These are phyloP conservation scores for Deilephila porcellus DNA, from an alignment of 2,888 invertebrate species.

Conservation along the genomic window DNA sequence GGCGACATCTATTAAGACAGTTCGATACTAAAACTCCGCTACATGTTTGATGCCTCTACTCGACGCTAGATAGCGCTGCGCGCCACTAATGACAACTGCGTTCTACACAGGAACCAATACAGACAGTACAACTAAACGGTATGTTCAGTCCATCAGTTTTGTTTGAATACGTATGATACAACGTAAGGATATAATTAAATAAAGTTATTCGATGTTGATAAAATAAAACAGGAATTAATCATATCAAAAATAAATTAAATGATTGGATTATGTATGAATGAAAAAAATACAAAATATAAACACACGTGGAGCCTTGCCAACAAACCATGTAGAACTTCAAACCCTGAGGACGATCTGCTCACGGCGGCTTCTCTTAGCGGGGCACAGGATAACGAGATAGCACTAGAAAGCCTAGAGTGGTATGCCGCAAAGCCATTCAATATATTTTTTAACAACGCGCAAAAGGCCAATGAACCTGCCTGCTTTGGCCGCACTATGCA, in stretches of 20 bases:
- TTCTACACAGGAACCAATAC: background rate
- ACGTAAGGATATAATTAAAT: slow-evolving; percentile 3
- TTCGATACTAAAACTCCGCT: background rate
- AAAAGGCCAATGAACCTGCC: slow-evolving; percentile 52
- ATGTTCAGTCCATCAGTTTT: background rate
- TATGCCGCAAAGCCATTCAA: slow-evolving; percentile 59
- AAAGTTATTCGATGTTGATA: background rate
- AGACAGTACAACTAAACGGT: background rate
- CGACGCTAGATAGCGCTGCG: slow-evolving; percentile 67
- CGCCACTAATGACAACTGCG: background rate
- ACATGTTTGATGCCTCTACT: slow-evolving; percentile 56
- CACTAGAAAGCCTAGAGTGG: slow-evolving; percentile 56
- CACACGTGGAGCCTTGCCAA: slow-evolving; percentile 71
- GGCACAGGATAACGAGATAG: slow-evolving; percentile 54
- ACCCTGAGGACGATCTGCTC: slow-evolving; percentile 76
- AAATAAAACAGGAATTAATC: slow-evolving; percentile 22
- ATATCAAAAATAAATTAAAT: slow-evolving; percentile 20
- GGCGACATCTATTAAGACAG: background rate
- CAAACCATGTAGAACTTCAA: slow-evolving; percentile 72
- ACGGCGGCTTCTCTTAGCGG: slow-evolving; percentile 65
- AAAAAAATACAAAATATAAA: slow-evolving; percentile 42
- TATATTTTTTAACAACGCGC: slow-evolving; percentile 38
- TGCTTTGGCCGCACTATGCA: slow-evolving; percentile 47
- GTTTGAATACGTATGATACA: background rate
- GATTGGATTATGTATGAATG: slow-evolving; percentile 29